Evolutionary conservation across 1,140 invertebrate species (phyloP), one percentile per base, ranked within the genome.

Genomic region (Pseudomyrmex concolor): DNA sequence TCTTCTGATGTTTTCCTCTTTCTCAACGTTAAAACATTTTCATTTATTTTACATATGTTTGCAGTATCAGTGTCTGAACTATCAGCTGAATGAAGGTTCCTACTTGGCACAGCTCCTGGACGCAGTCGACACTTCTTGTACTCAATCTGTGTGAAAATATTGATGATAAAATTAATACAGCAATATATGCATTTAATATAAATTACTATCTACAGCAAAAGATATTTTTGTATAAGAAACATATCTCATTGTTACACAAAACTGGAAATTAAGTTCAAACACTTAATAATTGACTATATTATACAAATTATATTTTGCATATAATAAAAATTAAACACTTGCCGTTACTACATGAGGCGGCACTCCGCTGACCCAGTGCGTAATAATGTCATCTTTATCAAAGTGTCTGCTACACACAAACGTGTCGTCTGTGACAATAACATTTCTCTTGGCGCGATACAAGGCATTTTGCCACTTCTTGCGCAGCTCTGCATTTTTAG

Each of bases 351-450:
- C 92, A 85, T 93, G 91, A 8, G 93, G 93, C 43, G 93, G 93
- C 19, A 92, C 89, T 55, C 93, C 93, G 55, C 93, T 94, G 43
- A 92, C 86, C 93, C 93, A 94, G 50, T 94, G 93, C 4, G 93
- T 93, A 64, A 94, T 92, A 51, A 94, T 93, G 88, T 94, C 93
- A 34, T 89, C 83, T 50, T 91, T 87, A 17, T 90, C 80, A 86
- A 94, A 94, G 84, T 94, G 93, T 89, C 92, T 93, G 77, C 93
- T 94, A 60, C 93, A 94, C 34, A 94, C 90, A 80, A 91, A 94
- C 15, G 92, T 93, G 50, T 93, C 92, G 64, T 93, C 92, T n/a
- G 83, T 92, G 15, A 94, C 92, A 48, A 73, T 72, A 68, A 92
- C 91, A 85, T 92, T 89, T 60, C 92, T 89, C 12, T 92, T 92